Percentiles rank a stretch among this genome's conserved stretches.
Evolutionary conservation across 2,113 vertebrate species (phyloP).

Genomic region (Cebus imitator): DNA sequence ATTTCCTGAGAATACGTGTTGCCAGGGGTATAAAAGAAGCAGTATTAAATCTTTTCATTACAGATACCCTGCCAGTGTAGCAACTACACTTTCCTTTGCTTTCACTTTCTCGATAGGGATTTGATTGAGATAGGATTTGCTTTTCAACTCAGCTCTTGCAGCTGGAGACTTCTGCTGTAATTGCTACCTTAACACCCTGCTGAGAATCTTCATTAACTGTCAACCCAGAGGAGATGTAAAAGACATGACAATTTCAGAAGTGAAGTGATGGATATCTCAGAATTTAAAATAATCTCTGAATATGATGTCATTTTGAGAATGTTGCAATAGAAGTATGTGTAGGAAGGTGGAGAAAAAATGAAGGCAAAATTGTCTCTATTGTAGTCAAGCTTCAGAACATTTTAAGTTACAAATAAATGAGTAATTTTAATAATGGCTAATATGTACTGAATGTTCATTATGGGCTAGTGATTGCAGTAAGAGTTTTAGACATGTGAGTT

Average conservation of each 20-base stretch:
- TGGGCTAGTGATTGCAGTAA: background rate
- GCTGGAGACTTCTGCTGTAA: constrained; percentile 50
- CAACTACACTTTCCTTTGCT: background rate
- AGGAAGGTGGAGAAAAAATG: background rate
- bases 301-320: constrained; percentile 28
- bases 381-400: background rate
- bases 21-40: background rate
- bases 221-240: constrained; percentile 52
- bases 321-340: background rate
- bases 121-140: constrained; percentile 57
- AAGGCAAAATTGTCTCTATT: background rate
- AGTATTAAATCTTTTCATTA: background rate
- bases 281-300: constrained; percentile 56
- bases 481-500: background rate
- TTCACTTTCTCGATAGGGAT: constrained; percentile 19
- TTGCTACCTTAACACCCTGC: constrained; percentile 36
- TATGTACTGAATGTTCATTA: background rate
- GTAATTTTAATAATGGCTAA: constrained; percentile 29
- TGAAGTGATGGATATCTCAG: constrained; percentile 17
- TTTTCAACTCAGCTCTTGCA: constrained; percentile 13
- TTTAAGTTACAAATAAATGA: constrained; percentile 35
- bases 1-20: background rate
- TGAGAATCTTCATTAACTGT: constrained; percentile 56
- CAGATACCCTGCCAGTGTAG: background rate
- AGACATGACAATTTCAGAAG: constrained; percentile 2